Percentiles rank a stretch among this genome's conserved stretches.
These are phyloP conservation scores for Oreortyx pictus DNA, from an alignment of 2,797 vertebrate species.

Conservation along the genomic window DNA sequence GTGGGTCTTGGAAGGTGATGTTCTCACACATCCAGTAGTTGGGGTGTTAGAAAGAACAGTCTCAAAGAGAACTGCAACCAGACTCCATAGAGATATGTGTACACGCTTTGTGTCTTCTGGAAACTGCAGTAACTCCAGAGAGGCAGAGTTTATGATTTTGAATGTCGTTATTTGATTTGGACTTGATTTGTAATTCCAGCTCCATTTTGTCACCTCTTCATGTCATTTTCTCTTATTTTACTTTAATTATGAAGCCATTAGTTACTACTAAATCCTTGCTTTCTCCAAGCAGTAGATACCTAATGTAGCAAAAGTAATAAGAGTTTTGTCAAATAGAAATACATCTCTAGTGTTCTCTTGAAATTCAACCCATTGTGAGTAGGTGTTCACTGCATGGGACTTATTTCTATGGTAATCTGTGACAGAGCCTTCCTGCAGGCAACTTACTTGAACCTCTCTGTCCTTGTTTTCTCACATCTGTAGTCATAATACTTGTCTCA, in stretches of 20 bases:
- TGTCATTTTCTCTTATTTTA: neutral
- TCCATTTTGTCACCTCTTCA: neutral
- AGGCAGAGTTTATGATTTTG: neutral
- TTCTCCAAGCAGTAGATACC: neutral
- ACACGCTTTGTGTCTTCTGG: neutral
- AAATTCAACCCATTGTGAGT: neutral
- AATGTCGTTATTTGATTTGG: neutral
- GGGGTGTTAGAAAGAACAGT: fast-evolving
- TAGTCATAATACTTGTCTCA: constrained; percentile 2
- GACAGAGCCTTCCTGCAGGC: neutral
- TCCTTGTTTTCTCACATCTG: constrained; percentile 25
- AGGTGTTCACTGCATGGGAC: neutral
- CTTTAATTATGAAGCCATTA: neutral
- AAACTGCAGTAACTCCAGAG: neutral
- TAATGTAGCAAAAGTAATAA: neutral
- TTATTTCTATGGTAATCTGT: constrained; percentile 34
- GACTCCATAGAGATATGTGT: neutral
- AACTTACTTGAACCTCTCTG: constrained; percentile 6
- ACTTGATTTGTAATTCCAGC: neutral
- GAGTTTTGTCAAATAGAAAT: neutral
- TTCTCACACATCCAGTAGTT: neutral
- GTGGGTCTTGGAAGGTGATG: neutral
- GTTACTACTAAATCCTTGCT: neutral
- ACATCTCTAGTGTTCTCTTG: neutral
- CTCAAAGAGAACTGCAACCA: neutral